Evolutionary conservation across 1,140 invertebrate genomes (phyloP), one percentile per base, ranked within the genome.

Genomic region (Drosophila teissieri): DNA sequence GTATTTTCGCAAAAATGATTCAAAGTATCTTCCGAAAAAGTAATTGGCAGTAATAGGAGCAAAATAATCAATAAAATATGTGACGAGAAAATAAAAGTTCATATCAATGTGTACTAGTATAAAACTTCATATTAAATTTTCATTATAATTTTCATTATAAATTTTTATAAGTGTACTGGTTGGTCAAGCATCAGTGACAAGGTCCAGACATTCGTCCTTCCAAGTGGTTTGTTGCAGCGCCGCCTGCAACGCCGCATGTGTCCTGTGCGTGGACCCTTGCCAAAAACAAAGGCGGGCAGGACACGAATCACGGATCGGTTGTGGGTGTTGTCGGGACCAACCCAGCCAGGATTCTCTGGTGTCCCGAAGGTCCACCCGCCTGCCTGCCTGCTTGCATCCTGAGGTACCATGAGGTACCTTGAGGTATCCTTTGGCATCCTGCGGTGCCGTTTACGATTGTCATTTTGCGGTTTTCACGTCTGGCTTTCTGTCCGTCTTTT

Each of bases 191-290:
- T 85, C 80, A 63, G 62, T 80, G 80, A 53, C 70, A 46, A 48
- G 40, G 58, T 34, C 56, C 52, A 22, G 39, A 48, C 40, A 44
- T 53, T 57, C 56, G 48, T 36, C 60, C 73, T 86, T 86, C 67
- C 34, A 78, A 81, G 82, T 77, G 57, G 75, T 62, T 83, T 79
- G 69, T 40, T 39, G 2, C 77, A 75, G 77, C 48, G 80, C 80
- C 82, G 78, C 67, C 83, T 86, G 82, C 82, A 86, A 86, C 82
- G 82, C 82, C 74, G 82, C 82, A 88, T 86, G 82, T 78, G 83
- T 67, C 80, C 19, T 19, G 19, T 19, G 19, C 19, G 19, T 51
- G 34, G 44, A 37, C 42, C 58, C 54, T 55, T 42, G 15, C 34
- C 27, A 62, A 64, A 80, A 73, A 64, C 51, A 73, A 67, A 56